These are phyloP conservation scores for Stomatorhinus ivindoensis DNA, from an alignment of 2,113 vertebrate species.

Conservation along the genomic window DNA sequence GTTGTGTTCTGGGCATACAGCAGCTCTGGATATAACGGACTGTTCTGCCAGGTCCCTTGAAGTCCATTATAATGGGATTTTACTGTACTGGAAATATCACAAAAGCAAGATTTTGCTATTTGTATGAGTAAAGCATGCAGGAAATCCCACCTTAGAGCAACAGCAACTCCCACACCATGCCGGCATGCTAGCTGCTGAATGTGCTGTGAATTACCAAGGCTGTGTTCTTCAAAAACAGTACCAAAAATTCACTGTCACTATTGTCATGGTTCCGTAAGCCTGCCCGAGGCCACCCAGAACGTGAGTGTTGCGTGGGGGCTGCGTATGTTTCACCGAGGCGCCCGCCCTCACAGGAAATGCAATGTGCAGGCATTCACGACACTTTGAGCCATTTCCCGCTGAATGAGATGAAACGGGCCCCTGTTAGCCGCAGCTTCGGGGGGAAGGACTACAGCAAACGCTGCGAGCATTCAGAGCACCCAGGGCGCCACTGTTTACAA, in stretches of 20 bases:
- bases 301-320: neutral
- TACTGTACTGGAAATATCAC: neutral
- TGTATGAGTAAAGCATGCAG: neutral
- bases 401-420: neutral
- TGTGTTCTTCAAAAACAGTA: neutral
- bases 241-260: conserved; percentile 49
- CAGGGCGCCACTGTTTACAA: neutral
- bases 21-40: too few relatives aligned
- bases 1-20: too few relatives aligned
- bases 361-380: neutral
- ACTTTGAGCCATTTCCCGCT: neutral
- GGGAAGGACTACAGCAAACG: neutral
- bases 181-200: neutral
- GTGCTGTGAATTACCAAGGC: neutral
- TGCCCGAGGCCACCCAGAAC: neutral
- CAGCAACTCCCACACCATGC: neutral
- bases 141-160: neutral
- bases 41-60: too few relatives aligned
- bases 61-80: too few relatives aligned
- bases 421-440: neutral
- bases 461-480: neutral
- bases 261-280: conserved; percentile 56
- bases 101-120: neutral
- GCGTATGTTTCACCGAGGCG: neutral
- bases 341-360: neutral